A percentile compares a stretch with the other conserved stretches of the same genome.
Evolutionary conservation across 2,113 vertebrate species (phyloP).

Genomic region (Halichoerus grypus): DNA sequence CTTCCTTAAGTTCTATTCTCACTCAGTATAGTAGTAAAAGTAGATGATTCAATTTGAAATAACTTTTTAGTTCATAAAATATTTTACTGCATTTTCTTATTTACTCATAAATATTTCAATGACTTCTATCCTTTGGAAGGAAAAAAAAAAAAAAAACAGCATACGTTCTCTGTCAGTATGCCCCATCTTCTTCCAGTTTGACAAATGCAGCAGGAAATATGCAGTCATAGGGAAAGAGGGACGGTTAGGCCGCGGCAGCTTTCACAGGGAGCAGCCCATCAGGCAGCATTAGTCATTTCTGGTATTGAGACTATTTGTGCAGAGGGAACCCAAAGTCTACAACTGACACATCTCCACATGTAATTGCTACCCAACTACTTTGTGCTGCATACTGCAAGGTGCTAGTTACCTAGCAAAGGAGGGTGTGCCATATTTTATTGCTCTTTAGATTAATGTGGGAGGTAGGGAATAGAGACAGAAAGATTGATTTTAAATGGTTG

Average conservation of each 20-base stretch:
- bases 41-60: neutral
- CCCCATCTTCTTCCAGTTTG: neutral
- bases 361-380: neutral
- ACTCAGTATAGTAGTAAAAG: neutral
- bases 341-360: neutral
- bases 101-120: neutral
- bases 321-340: neutral
- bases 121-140: neutral
- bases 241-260: rapidly evolving
- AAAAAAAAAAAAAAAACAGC: neutral
- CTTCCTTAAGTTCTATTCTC: neutral
- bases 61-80: neutral
- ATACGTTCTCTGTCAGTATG: neutral
- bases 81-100: neutral
- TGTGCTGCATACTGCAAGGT: too few relatives aligned
- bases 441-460: neutral
- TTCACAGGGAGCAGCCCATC: neutral
- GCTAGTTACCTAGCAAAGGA: neutral
- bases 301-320: neutral
- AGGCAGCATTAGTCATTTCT: neutral
- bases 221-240: neutral
- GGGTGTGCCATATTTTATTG: neutral
- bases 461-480: neutral
- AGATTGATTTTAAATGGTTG: neutral
- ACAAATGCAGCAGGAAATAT: neutral